Conservation (phyloP, 2,888 invertebrate genomes). For the Chelonus formosanus region DNA sequence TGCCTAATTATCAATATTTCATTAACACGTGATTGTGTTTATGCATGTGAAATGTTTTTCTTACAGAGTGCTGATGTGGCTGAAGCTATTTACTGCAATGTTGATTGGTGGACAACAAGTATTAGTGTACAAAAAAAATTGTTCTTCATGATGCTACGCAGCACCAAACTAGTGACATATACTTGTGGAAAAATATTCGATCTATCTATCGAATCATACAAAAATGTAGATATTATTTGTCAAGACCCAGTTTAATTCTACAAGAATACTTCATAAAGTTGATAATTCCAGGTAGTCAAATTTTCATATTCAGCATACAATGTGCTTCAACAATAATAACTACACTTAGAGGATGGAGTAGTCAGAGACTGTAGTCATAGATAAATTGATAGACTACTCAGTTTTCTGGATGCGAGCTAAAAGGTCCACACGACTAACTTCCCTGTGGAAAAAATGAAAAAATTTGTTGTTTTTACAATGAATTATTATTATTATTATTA, state of each 20-base stretch:
- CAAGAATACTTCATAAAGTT: neutral
- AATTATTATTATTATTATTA: no score
- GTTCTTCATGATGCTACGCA: constrained; percentile 8
- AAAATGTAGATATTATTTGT: neutral
- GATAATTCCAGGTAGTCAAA: constrained; percentile 44
- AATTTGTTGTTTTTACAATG: no score
- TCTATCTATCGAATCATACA: constrained; percentile 12
- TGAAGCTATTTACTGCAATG: constrained; percentile 43
- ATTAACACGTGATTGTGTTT: no score
- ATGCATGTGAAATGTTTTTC: no score
- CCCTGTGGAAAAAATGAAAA: no score
- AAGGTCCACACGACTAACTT: no score
- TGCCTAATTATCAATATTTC: no score
- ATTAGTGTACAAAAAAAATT: constrained; percentile 1
- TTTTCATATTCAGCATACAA: constrained; percentile 47
- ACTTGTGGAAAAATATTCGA: neutral
- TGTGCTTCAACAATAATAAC: constrained; percentile 33
- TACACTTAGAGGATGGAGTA: no score
- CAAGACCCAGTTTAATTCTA: constrained; percentile 34
- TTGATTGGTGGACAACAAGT: constrained; percentile 32
- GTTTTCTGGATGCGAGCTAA: no score
- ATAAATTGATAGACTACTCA: no score
- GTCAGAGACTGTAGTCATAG: no score
- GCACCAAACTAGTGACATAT: constrained; percentile 4
- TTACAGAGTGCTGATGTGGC: constrained; percentile 45